Percentiles rank a stretch among this genome's conserved stretches.
phyloP scores from a whole-genome alignment of 2,797 vertebrate genomes.

The Percopsis omiscomaycus region DNA sequence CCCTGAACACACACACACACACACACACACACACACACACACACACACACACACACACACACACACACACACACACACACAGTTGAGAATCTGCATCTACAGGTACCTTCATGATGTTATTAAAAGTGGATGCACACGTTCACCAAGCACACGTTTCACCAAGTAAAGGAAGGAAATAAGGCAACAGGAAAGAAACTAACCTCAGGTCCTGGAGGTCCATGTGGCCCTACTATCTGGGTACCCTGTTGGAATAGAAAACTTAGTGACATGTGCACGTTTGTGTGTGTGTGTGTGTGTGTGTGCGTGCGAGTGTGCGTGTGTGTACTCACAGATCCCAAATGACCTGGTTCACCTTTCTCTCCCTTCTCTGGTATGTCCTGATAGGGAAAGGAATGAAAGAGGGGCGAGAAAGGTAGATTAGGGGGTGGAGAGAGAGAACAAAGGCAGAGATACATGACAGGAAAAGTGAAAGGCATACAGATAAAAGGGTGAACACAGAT shows the following conservation, averaged over 20 bases:
- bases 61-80: slow-evolving; percentile 18
- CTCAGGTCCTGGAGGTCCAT: slow-evolving; percentile 71
- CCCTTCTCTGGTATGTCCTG: slow-evolving; percentile 78
- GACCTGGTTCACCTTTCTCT: slow-evolving; percentile 80
- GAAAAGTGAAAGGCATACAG: neutral
- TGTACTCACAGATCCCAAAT: slow-evolving; percentile 78
- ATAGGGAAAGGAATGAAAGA: neutral
- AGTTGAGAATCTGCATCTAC: neutral
- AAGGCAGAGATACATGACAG: neutral
- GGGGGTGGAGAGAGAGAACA: neutral
- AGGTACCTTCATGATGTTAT: slow-evolving; percentile 7
- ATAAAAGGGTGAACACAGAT: neutral
- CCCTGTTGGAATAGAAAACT: slow-evolving; percentile 57
- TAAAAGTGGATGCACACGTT: slow-evolving; percentile 2
- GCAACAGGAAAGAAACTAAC: slow-evolving; percentile 48
- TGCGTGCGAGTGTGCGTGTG: slow-evolving; percentile 1
- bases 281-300: slow-evolving; percentile 1
- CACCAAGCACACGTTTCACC: neutral
- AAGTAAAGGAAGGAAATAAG: neutral
- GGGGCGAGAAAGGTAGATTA: neutral
- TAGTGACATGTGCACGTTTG: slow-evolving; percentile 2
- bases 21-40: slow-evolving; percentile 4
- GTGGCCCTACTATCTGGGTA: slow-evolving; percentile 70
- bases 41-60: slow-evolving; percentile 5
- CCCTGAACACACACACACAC: slow-evolving; percentile 51